phyloP scores from a whole-genome alignment of 2,113 vertebrate genomes.

The Tringa solitaria region DNA sequence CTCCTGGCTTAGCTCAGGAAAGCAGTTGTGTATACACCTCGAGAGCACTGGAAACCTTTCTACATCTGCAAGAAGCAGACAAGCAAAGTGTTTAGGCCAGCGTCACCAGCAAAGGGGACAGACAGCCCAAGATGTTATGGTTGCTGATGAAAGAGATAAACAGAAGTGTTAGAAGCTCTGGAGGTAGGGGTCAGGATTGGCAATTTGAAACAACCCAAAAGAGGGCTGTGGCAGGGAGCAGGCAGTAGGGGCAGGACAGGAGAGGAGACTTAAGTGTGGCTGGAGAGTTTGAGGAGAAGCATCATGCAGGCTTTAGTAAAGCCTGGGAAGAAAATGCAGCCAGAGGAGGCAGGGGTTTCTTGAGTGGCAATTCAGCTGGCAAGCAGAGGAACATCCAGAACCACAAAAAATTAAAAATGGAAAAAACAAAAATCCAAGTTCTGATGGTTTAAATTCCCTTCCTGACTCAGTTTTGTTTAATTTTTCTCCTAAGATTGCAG shows the following conservation, averaged over 20 bases:
- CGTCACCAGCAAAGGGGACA: not conserved
- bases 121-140: not conserved
- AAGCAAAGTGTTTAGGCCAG: not conserved
- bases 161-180: not conserved
- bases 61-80: not conserved
- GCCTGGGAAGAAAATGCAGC: not conserved
- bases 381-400: not conserved
- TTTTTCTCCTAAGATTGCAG: not conserved
- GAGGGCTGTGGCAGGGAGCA: rapidly evolving
- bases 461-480: not conserved
- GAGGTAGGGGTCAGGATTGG: not conserved
- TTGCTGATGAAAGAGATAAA: not conserved
- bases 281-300: not conserved
- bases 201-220: not conserved
- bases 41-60: not conserved
- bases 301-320: not conserved
- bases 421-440: not conserved
- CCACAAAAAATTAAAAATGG: not conserved
- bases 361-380: not conserved
- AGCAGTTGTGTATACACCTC: not conserved
- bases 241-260: not conserved
- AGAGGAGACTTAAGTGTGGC: not conserved
- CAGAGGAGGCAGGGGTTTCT: not conserved
- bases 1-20: constrained; percentile 4
- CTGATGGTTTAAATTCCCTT: not conserved